Evolutionary conservation across 2,113 vertebrate genomes (phyloP).

Genomic region (Oceanodroma tethys): DNA sequence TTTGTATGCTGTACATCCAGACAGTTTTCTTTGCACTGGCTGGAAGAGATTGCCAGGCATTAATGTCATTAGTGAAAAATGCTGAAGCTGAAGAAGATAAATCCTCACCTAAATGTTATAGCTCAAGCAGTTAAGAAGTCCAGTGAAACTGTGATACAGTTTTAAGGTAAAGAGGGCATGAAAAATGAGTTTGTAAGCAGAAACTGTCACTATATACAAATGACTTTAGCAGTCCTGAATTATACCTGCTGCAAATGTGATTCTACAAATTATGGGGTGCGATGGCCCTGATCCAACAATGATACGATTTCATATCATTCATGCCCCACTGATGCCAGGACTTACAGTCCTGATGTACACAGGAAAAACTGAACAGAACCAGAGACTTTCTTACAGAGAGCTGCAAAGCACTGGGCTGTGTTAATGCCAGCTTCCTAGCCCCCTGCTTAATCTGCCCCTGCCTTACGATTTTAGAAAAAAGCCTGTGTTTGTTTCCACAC

Average conservation of each 20-base stretch:
- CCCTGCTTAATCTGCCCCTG: not conserved
- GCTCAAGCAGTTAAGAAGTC: not conserved
- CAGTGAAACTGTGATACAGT: not conserved
- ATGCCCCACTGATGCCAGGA: not conserved
- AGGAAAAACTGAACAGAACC: not conserved
- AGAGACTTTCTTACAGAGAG: not conserved
- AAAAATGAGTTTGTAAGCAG: not conserved
- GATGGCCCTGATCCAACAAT: not conserved
- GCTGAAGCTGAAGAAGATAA: slow-evolving; percentile 27
- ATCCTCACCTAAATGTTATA: not conserved
- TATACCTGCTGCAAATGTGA: not conserved
- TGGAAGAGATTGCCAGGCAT: slow-evolving; percentile 8
- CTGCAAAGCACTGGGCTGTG: not conserved
- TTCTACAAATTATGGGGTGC: not conserved
- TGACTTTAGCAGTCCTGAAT: not conserved
- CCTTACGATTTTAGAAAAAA: not conserved
- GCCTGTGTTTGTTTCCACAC: not conserved
- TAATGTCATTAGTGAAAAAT: slow-evolving; percentile 8
- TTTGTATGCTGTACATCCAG: slow-evolving; percentile 43
- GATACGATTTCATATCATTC: not conserved
- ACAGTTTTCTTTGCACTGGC: slow-evolving; percentile 20
- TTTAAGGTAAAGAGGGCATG: not conserved
- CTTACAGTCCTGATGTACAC: not conserved
- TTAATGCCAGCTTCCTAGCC: not conserved
- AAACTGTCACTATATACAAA: not conserved